Percentiles rank a stretch among this genome's conserved stretches.
These are phyloP conservation scores for Babyrousa celebensis DNA, from an alignment of 2,797 vertebrate species.

Conservation along the genomic window DNA sequence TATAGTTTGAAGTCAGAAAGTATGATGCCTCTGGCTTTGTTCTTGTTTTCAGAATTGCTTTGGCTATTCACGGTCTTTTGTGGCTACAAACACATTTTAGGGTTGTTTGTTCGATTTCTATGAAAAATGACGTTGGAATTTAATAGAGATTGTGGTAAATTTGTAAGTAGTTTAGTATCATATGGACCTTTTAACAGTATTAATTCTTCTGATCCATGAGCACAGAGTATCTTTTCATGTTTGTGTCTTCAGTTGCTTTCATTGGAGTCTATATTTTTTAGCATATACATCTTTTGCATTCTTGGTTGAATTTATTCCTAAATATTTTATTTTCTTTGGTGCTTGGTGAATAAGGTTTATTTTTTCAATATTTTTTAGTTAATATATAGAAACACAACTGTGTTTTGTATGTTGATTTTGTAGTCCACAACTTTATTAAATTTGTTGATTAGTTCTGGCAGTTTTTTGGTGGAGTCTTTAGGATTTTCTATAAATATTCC, in stretches of 20 bases:
- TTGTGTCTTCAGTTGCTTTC: not conserved
- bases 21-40: not conserved
- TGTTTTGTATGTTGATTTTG: not conserved
- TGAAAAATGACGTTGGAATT: not conserved
- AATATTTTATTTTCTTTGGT: not conserved
- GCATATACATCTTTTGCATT: not conserved
- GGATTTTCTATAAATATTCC: not conserved
- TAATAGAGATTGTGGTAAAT: not conserved
- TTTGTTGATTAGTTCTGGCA: not conserved
- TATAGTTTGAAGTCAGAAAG: not conserved
- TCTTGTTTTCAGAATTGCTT: not conserved
- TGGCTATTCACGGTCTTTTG: not conserved
- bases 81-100: not conserved
- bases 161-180: not conserved
- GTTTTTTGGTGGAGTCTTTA: not conserved
- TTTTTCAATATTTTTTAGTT: not conserved
- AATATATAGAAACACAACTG: not conserved
- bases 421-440: not conserved
- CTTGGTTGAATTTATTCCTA: not conserved
- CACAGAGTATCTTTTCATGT: not conserved
- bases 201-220: not conserved
- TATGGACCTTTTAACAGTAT: not conserved
- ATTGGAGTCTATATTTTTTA: not conserved
- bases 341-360: not conserved
- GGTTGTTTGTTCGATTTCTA: not conserved